Percentiles rank a stretch among this genome's conserved stretches.
These are phyloP conservation scores for Mechanitis mazaeus DNA, from an alignment of 2,888 invertebrate species.

Conservation along the genomic window DNA sequence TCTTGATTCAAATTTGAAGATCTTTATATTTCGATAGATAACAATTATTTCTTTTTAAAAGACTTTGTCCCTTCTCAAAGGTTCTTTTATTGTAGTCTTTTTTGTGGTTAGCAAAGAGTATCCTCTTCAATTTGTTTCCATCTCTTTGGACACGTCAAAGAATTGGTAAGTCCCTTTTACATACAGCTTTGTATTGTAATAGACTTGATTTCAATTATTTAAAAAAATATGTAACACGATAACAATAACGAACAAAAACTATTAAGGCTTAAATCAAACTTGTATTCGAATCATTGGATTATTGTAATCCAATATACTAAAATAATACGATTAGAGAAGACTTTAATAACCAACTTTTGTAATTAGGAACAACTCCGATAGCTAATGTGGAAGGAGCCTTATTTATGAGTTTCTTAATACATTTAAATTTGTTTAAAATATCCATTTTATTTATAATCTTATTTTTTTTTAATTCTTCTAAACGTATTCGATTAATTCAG, in stretches of 20 bases:
- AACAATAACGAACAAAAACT: not conserved
- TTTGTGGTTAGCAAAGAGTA: not conserved
- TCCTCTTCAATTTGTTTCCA: conserved; percentile 7
- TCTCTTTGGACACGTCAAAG: conserved; percentile 7
- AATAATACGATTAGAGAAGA: conserved; percentile 10
- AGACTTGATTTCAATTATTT: not conserved
- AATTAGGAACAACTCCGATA: conserved; percentile 28
- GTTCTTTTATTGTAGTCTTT: not conserved
- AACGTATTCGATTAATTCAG: too few species aligned
- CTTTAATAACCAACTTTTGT: conserved; percentile 26
- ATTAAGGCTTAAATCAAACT: not conserved
- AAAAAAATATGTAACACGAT: too few species aligned
- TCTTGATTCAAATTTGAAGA: not conserved
- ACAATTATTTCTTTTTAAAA: not conserved
- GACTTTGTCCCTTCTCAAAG: not conserved
- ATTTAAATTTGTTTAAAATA: too few species aligned
- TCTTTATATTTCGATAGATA: not conserved
- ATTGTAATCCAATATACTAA: not conserved
- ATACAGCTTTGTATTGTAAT: not conserved
- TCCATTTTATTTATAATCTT: too few species aligned
- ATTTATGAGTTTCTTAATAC: too few species aligned
- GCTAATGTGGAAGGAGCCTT: conserved; percentile 8
- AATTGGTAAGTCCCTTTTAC: conserved; percentile 11
- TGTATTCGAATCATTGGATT: not conserved
- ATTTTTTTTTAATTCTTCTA: too few species aligned